A percentile compares a stretch with the other conserved stretches of the same genome.
Evolutionary conservation across 2,797 vertebrate species (phyloP).

Genomic region (Catamblyrhynchus diadema): DNA sequence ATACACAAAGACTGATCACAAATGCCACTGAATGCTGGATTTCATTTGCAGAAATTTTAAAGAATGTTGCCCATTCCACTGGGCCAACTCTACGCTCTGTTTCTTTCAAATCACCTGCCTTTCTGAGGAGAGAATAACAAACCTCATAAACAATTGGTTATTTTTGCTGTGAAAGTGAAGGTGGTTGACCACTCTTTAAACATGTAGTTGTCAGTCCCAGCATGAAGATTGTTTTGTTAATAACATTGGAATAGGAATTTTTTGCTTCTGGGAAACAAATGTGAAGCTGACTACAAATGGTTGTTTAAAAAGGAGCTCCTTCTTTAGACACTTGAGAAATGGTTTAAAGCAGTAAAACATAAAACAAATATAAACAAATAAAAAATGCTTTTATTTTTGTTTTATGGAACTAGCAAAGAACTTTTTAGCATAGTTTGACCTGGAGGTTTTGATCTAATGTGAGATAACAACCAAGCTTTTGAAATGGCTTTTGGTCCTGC

Average conservation of each 20-base stretch:
- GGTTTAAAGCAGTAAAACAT: conserved; percentile 8
- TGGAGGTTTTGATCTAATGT: not conserved
- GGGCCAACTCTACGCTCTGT: not conserved
- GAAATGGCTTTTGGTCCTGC: not conserved
- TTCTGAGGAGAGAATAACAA: not conserved
- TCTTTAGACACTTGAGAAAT: conserved; percentile 24
- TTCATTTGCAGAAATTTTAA: not conserved
- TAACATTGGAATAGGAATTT: conserved; percentile 35
- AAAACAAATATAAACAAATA: not conserved
- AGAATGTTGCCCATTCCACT: not conserved
- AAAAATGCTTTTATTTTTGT: not conserved
- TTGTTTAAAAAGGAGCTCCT: conserved; percentile 50
- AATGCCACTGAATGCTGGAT: not conserved
- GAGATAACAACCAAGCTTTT: not conserved
- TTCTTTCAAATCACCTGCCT: not conserved
- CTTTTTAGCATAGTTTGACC: conserved; percentile 15
- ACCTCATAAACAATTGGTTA: not conserved
- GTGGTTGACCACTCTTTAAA: not conserved
- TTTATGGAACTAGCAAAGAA: conserved; percentile 27
- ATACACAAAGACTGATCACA: not conserved
- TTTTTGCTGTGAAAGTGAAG: not conserved
- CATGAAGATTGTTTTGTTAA: not conserved
- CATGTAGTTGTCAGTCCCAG: not conserved
- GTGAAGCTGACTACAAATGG: conserved; percentile 19
- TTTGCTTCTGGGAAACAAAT: conserved; percentile 17